Base-by-base conservation (phyloP, 2,797 vertebrate species). In the Phrynocephalus guinanensis region DNA sequence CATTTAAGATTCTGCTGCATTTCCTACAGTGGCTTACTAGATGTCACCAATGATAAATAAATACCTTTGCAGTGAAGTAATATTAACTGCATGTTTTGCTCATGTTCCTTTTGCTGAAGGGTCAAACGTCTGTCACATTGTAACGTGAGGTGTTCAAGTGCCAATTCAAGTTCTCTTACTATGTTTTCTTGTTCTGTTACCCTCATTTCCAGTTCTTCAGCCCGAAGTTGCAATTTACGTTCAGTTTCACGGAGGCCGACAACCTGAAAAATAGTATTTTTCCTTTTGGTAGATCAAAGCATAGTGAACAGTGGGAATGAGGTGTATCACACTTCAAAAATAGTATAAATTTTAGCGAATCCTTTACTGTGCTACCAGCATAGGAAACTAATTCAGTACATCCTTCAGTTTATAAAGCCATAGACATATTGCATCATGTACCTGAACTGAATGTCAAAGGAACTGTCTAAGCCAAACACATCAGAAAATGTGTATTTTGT, bases 61-160 rank as follows among this genome's bases (percentile, higher is more conserved):
- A 79, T 95, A 98, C 98, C 98, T 97, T 95, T 96, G 90, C 98
- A 96, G 90, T 98, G 92, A 91, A 96, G 94, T 87, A 98, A 87
- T 16, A 99, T 92, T 6, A 97, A 82, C 92, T 98, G 98, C 85
- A 98, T 93, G 95, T 96, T 97, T 91, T 95, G 97, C 81, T 98
- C 98, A 1, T 98, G 96, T 33, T 98, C 97, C 91, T 95, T 96
- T 67, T 97, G 97, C 87, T 98, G 98, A 83, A 98, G 93, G 4
- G 96, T 98, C 86, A 98, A 93, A 89, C 95, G 97, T 72, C 97
- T 96, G 93, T 99, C 98, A 90, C 96, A 96, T 50, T 98, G 97
- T 87, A 98, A 87, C 81, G 94, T 95, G 87, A 98, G 86, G 5
- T 94, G 96, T 90, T 98, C 97, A 91, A 98, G 90, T 56, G 97